phyloP scores from a whole-genome alignment of 2,113 vertebrate genomes.

The Vulpes lagopus region DNA sequence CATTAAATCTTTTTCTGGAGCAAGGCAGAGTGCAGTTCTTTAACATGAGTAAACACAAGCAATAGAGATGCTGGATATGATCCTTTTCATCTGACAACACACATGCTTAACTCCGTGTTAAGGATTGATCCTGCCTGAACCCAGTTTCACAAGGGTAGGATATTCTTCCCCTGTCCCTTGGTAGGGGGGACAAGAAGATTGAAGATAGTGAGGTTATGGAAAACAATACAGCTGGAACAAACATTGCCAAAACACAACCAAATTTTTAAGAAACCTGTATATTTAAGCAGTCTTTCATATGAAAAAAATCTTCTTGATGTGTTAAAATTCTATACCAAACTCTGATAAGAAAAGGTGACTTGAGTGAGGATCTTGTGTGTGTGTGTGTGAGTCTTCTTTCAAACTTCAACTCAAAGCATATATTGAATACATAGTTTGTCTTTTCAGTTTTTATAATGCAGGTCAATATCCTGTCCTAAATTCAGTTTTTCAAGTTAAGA shows the following conservation, averaged over 20 bases:
- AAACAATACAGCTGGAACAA: not conserved
- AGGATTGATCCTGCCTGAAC: not conserved
- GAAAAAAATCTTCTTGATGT: not conserved
- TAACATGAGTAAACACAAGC: not conserved
- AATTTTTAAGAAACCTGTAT: not conserved
- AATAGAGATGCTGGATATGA: not conserved
- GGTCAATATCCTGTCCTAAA: not conserved
- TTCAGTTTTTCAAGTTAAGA: not conserved
- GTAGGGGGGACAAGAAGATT: not conserved
- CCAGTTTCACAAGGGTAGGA: not conserved
- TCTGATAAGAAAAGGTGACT: not conserved
- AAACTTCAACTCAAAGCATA: not conserved
- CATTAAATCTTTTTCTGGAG: not conserved
- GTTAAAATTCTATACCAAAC: slow-evolving; percentile 35
- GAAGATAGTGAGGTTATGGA: not conserved
- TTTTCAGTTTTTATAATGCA: not conserved
- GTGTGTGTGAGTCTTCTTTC: not conserved
- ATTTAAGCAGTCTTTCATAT: not conserved
- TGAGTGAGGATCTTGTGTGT: not conserved
- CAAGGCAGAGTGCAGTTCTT: not conserved
- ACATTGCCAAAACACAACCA: not conserved
- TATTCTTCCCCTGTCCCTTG: not conserved
- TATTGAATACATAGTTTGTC: not conserved
- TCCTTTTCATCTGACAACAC: not conserved
- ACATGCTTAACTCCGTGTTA: not conserved